phyloP scores from a whole-genome alignment of 2,888 invertebrate species.

The Rhimphoctona megacephalus region DNA sequence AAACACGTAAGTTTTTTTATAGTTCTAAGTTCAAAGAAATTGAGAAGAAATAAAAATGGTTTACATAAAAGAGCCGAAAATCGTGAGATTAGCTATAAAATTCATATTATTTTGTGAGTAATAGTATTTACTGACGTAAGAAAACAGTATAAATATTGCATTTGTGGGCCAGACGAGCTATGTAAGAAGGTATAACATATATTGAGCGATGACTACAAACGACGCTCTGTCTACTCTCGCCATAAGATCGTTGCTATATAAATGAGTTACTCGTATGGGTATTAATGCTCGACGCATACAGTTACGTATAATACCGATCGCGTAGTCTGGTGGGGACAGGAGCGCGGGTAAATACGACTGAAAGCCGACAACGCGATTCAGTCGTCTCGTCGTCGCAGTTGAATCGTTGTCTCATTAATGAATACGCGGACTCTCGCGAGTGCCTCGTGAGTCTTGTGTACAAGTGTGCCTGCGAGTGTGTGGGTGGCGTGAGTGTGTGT shows the following conservation, averaged over 20 bases:
- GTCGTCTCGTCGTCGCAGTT: conserved; percentile 69
- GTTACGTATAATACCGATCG: conserved; percentile 26
- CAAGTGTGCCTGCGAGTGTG: background rate
- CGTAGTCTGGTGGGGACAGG: conserved; percentile 66
- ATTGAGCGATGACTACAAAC: conserved; percentile 19
- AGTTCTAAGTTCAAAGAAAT: background rate
- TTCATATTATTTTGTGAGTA: background rate
- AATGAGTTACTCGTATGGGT: conserved; percentile 21
- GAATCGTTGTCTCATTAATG: conserved; percentile 32
- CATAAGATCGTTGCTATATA: background rate
- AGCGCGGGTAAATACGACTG: conserved; percentile 76
- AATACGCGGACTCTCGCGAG: conserved; percentile 9
- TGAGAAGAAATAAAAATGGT: background rate
- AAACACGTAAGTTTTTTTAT: background rate
- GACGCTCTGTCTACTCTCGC: background rate
- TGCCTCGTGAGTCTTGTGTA: background rate
- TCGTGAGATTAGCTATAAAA: background rate
- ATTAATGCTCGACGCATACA: conserved; percentile 5
- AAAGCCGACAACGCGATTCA: conserved; percentile 73
- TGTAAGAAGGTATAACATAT: background rate
- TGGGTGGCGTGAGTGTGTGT: background rate
- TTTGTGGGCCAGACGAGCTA: background rate
- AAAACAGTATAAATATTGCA: background rate
- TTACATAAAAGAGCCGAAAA: background rate
- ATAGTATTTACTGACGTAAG: background rate